Percentiles rank a stretch among this genome's conserved stretches.
Conservation (phyloP, 2,797 vertebrate genomes). For the Myoxocephalus aenaeus region DNA sequence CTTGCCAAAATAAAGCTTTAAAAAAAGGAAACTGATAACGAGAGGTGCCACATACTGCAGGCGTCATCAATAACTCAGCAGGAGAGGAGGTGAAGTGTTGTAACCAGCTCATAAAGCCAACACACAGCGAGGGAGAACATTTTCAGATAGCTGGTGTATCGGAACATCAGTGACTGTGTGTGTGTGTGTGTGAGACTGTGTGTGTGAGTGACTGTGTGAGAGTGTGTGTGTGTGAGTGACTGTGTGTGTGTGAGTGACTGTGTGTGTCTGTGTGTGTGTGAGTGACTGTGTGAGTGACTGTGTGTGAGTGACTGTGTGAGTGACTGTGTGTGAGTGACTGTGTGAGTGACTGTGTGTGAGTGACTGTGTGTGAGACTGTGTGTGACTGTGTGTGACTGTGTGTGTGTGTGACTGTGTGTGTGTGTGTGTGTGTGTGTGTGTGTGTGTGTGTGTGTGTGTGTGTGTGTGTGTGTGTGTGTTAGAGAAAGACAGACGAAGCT, state of each 20-base stretch:
- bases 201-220: too few relatives aligned
- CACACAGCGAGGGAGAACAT: neutral
- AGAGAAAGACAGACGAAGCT: slow-evolving; percentile 22
- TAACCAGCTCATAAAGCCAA: slow-evolving; percentile 23
- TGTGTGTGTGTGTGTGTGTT: neutral
- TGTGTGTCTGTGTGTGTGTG: neutral
- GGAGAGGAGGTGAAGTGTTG: slow-evolving; percentile 26
- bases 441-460: neutral
- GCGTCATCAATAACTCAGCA: slow-evolving; percentile 51
- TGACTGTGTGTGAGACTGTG: neutral
- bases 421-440: neutral
- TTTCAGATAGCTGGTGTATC: slow-evolving; percentile 17
- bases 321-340: neutral
- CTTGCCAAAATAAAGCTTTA: slow-evolving; percentile 31
- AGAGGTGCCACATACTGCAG: slow-evolving; percentile 21
- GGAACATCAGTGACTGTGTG: neutral
- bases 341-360: neutral
- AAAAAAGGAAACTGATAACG: neutral
- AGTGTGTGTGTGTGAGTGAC: neutral
- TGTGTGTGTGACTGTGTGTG: neutral
- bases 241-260: neutral
- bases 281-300: neutral
- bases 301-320: neutral
- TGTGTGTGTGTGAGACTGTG: neutral
- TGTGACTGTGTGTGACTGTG: neutral